Percentiles rank a stretch among this genome's conserved stretches.
phyloP scores from a whole-genome alignment of 2,797 vertebrate genomes.

The Sebastes minor region DNA sequence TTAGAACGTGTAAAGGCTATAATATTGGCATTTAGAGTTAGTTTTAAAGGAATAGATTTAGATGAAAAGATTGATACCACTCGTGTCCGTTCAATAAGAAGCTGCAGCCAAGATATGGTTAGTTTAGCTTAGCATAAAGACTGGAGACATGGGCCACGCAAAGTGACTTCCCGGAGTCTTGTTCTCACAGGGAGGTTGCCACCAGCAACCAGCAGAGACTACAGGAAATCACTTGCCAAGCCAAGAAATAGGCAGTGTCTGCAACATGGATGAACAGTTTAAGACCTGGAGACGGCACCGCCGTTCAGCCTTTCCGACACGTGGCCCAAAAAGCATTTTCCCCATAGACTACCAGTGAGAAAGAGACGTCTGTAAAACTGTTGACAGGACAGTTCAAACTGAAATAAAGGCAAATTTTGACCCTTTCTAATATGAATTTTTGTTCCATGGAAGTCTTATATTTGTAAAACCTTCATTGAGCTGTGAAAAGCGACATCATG shows the following conservation, averaged over 20 bases:
- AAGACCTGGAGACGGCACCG: too few species aligned
- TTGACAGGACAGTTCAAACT: too few species aligned
- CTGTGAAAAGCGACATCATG: too few species aligned
- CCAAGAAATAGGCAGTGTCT: background rate
- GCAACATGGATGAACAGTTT: too few species aligned
- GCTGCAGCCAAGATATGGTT: too few species aligned
- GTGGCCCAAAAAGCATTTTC: too few species aligned
- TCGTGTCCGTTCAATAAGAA: background rate
- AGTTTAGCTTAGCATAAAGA: too few species aligned
- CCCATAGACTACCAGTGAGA: rapidly evolving
- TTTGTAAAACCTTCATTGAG: too few species aligned
- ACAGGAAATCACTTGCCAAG: background rate
- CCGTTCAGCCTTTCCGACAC: too few species aligned
- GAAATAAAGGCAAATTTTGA: rapidly evolving
- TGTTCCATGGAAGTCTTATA: too few species aligned
- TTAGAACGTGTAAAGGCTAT: background rate
- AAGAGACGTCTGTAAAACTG: too few species aligned
- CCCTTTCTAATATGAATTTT: rapidly evolving
- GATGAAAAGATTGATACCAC: background rate
- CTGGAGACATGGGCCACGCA: background rate
- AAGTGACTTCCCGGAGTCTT: background rate
- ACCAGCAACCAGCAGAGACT: background rate
- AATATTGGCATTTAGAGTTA: background rate
- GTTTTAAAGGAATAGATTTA: background rate
- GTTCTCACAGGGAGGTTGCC: background rate